Evolutionary conservation across 2,113 vertebrate genomes (phyloP), one percentile per base, ranked within the genome.

Genomic region (Cheirogaleus medius): DNA sequence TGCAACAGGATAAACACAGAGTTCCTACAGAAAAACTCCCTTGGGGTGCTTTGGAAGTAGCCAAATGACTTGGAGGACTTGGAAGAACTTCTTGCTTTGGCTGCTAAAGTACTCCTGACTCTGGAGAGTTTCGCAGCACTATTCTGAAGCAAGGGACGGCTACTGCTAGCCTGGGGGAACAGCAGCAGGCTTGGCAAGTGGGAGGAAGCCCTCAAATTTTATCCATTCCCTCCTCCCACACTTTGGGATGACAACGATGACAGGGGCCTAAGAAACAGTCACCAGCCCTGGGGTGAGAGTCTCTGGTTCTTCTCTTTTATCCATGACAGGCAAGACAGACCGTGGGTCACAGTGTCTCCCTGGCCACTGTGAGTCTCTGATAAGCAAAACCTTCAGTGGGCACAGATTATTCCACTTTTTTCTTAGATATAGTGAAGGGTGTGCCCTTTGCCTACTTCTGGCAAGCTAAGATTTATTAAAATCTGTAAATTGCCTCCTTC

Each of bases 221-320:
- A 7, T n/a, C n/a, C 34, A 1, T 44, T 44, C 12, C 39, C 10
- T 78, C 8, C 21, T 69, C 44, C 27, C 29, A 44, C n/a, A 32
- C 10, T 0, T 20, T 68, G 0, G 2, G 34, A n/a, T n/a, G n/a
- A n/a, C n/a, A n/a, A n/a, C n/a, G 29, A 49, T 49, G 8, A 27
- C 32, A 25, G 37, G 37, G n/a, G 5, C 23, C 18, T 74, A 11
- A 47, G 44, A 76, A 64, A 42, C 34, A 34, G 13, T 63, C 47
- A 37, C 1, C 32, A n/a, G 66, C 60, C 52, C 37, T 4, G 27
- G 8, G 9, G 32, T 34, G n/a, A 69, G 7, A 76, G 52, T 3
- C 21, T 66, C 37, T 42, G 74, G 5, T 63, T 86, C 56, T 52
- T 76, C 34, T 73, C 39, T 25, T 29, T 90, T 37, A 34, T 63